Conservation (phyloP, 2,888 invertebrate species). For the Drosophila lacicola region DNA sequence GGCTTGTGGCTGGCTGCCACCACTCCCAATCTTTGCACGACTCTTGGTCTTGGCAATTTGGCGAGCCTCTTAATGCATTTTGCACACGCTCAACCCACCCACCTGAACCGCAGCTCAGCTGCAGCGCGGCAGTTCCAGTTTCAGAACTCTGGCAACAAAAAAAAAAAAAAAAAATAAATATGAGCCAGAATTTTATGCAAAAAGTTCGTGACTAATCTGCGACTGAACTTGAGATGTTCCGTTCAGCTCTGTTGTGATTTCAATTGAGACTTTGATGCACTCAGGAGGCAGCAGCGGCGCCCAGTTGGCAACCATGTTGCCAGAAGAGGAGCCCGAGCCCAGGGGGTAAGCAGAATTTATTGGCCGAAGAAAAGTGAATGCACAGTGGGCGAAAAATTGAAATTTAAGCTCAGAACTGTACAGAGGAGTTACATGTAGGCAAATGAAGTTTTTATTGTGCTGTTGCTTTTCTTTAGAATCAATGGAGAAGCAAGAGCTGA, state of each 20-base stretch:
- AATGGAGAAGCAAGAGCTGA: too few relatives aligned
- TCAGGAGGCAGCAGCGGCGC: slow-evolving; percentile 28
- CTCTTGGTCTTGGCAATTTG: slow-evolving; percentile 70
- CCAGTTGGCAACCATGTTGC: slow-evolving; percentile 33
- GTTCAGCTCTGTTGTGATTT: slow-evolving; percentile 50
- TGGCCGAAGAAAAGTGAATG: slow-evolving; percentile 56
- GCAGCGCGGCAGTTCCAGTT: slow-evolving; percentile 11
- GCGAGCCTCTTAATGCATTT: slow-evolving; percentile 69
- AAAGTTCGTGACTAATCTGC: slow-evolving; percentile 78
- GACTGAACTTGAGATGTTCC: slow-evolving; percentile 68
- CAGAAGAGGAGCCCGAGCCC: background rate
- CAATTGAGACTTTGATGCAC: slow-evolving; percentile 62
- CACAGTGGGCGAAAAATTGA: slow-evolving; percentile 35
- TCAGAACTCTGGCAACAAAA: slow-evolving; percentile 22
- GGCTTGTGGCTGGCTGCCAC: slow-evolving; percentile 47
- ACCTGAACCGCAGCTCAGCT: slow-evolving; percentile 32
- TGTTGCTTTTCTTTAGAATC: too few relatives aligned
- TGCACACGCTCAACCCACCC: slow-evolving; percentile 67
- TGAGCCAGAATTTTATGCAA: slow-evolving; percentile 68
- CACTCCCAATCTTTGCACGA: slow-evolving; percentile 80
- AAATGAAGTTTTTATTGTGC: too few relatives aligned
- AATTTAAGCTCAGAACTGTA: background rate
- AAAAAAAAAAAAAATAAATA: slow-evolving; percentile 37
- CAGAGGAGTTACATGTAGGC: background rate
- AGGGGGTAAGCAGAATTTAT: slow-evolving; percentile 28